phyloP scores from a whole-genome alignment of 2,888 invertebrate species.

The Lithophane ornitopus region DNA sequence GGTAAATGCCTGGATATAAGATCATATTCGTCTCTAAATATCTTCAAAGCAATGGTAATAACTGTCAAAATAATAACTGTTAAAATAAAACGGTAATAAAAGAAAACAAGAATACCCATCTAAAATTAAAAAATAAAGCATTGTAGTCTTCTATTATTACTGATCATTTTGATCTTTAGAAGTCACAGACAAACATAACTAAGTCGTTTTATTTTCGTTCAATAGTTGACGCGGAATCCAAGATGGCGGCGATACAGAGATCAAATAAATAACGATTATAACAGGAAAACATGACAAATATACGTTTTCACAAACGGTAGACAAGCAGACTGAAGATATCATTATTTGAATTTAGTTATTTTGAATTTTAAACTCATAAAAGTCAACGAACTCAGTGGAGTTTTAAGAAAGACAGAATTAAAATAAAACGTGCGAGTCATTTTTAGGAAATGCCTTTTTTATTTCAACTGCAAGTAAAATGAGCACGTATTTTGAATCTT shows the following conservation, averaged over 20 bases:
- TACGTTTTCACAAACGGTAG: conserved; percentile 20
- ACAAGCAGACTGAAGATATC: conserved; percentile 31
- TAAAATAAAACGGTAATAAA: neutral
- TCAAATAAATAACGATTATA: conserved; percentile 45
- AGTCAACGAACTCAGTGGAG: conserved; percentile 30
- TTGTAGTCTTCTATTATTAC: conserved; percentile 11
- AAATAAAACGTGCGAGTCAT: conserved; percentile 12
- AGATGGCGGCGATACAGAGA: conserved; percentile 24
- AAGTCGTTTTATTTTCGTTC: conserved; percentile 10
- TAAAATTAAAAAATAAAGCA: conserved; percentile 18
- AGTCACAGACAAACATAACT: conserved; percentile 1
- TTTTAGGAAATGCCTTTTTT: conserved; percentile 41
- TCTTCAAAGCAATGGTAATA: neutral
- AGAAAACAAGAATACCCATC: neutral
- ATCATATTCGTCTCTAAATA: neutral
- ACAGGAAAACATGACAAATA: conserved; percentile 34
- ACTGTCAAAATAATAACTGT: conserved; percentile 4
- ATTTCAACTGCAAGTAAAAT: conserved; percentile 2
- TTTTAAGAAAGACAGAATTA: conserved; percentile 28
- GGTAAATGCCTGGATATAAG: neutral
- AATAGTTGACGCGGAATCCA: neutral
- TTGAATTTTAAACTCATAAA: conserved; percentile 17
- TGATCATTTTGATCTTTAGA: neutral
- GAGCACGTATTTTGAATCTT: neutral
- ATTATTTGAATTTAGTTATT: conserved; percentile 29